Evolutionary conservation across 2,888 invertebrate genomes (phyloP), one percentile per base, ranked within the genome.

Genomic region (Leptopilina myrica): DNA sequence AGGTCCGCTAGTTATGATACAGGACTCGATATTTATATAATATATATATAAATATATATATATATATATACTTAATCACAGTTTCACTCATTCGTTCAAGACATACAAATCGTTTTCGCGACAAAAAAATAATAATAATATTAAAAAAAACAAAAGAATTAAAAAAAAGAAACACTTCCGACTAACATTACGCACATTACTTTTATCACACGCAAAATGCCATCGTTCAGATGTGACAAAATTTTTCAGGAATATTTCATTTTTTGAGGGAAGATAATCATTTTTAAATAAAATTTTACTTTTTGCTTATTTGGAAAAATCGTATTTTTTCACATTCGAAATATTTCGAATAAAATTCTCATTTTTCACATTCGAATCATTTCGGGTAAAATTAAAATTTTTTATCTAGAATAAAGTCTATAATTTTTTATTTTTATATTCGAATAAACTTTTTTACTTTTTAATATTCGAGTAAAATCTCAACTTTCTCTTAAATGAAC

Each of bases 1-100:
- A 86, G 86, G 86, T 85, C 83, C 83, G 76, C 81, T 84, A 81
- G 82, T 80, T 86, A 84, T 86, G 84, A 84, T 87, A 85, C 84
- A 85, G 83, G 84, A 82, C 83, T 85, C 84, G 80, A 84, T 84
- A 49, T 49, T 11, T 49, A 49, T 49, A 49, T 49, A 49, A 49
- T 49, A 49, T 49, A 49, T 49, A 49, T 49, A 82, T 49, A 49
- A 2, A 49, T 12, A 49, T 49, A 6, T 49, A 49, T 49, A 49
- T 49, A n/a, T n/a, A n/a, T n/a, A 49, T 49, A 49, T 49, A 82
- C 79, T 82, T 82, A 82, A 84, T 83, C 82, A 81, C 86, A 83
- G 82, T 84, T 84, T 82, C 83, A 82, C 79, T 81, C 84, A 83
- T 78, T 81, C 81, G 78, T 80, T 81, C 84, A 33, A 73, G 56